Percentiles rank a stretch among this genome's conserved stretches.
phyloP scores from a whole-genome alignment of 2,113 vertebrate genomes.

The Pipra filicauda region DNA sequence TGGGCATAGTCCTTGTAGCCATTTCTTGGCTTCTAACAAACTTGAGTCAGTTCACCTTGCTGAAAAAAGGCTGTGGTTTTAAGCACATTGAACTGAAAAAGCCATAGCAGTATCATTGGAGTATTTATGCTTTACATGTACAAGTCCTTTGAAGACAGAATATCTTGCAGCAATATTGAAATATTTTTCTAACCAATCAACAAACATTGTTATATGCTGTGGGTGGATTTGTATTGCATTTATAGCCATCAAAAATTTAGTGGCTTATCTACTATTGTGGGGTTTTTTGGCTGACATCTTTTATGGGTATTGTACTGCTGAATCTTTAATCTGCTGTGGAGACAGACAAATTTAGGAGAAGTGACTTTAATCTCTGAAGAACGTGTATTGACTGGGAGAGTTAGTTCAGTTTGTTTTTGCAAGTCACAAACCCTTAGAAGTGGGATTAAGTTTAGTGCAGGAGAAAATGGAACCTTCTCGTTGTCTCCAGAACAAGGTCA shows the following conservation, averaged over 20 bases:
- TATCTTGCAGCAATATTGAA: neutral
- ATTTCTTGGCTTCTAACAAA: neutral
- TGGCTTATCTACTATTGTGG: neutral
- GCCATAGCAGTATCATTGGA: neutral
- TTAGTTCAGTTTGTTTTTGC: constrained; percentile 36
- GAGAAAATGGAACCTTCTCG: neutral
- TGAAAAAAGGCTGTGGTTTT: neutral
- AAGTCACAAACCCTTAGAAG: neutral
- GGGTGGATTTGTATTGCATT: neutral
- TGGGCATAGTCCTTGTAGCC: neutral
- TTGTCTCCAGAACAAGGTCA: neutral
- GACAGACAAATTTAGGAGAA: neutral
- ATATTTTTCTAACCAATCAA: neutral
- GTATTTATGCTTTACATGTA: neutral
- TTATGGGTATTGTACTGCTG: neutral
- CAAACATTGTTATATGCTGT: neutral
- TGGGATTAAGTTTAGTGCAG: neutral
- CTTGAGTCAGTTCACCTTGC: neutral
- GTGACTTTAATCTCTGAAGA: constrained; percentile 11
- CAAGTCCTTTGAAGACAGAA: neutral
- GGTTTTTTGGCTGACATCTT: neutral
- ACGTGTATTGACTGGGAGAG: neutral
- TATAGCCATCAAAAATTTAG: neutral
- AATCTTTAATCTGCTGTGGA: constrained; percentile 6
- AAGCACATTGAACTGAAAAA: neutral